A percentile compares a stretch with the other conserved stretches of the same genome.
Evolutionary conservation across 2,113 vertebrate species (phyloP).

Genomic region (Sceloporus tristichus): DNA sequence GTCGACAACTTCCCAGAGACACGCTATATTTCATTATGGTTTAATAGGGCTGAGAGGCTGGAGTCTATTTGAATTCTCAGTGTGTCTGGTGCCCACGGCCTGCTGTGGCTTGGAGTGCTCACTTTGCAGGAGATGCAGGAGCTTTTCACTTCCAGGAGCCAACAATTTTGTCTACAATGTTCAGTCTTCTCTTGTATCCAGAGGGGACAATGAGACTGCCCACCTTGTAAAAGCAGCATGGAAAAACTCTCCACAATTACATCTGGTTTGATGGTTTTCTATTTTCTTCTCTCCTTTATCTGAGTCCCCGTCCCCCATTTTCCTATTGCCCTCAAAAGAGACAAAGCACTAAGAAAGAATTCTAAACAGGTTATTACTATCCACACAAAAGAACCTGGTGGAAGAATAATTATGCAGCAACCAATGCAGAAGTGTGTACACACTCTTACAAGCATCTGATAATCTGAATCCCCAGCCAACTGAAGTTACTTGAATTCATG

Average conservation of each 20-base stretch:
- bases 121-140: constrained; percentile 3
- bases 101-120: constrained; percentile 9
- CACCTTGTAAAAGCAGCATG: background rate
- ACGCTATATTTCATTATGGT: fast-evolving
- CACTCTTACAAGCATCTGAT: too few relatives aligned
- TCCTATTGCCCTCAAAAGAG: background rate
- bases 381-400: constrained; percentile 15
- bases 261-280: constrained; percentile 17
- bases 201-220: background rate
- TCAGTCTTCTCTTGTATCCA: constrained; percentile 22
- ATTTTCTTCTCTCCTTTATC: background rate
- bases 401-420: background rate
- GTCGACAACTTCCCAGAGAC: background rate
- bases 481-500: background rate
- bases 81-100: background rate
- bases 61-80: background rate
- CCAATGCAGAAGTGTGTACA: too few relatives aligned
- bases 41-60: constrained; percentile 18
- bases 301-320: background rate
- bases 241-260: background rate
- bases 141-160: constrained; percentile 47
- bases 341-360: background rate
- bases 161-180: background rate
- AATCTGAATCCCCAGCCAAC: background rate
- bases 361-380: constrained; percentile 16